Base-by-base conservation (phyloP, 1,140 invertebrate genomes). In the Neodiprion fabricii region DNA sequence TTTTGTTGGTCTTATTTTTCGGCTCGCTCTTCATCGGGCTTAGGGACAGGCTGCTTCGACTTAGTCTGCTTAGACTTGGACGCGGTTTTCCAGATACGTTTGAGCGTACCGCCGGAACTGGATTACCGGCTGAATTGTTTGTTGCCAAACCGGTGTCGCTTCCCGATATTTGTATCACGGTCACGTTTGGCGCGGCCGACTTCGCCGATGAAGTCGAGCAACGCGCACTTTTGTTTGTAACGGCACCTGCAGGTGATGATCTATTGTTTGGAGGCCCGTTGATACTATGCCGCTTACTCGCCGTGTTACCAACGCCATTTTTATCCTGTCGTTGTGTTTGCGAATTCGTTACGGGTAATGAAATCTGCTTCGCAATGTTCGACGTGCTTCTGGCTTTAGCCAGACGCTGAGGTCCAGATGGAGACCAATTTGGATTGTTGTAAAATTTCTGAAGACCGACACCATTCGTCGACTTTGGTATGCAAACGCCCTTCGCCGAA, bases 21-120 rank as follows among this genome's bases (percentile, higher is more conserved):
- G 48, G 10, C 12, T 81, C 78, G 28, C 48, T 76, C 73, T 75
- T 78, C 66, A 71, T 49, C 71, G 75, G 14, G 1, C 72, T 21
- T 3, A 61, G 8, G 53, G 53, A 61, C 53, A 8, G n/a, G n/a
- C 5, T 74, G 21, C 67, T 65, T 61, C 73, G 40, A 14, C 65
- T 65, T 48, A 74, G 9, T 74, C 28, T 23, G 67, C 61, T 50
- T 49, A 53, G 28, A 23, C 49, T 48, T 72, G 50, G 21, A 66
- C 53, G 66, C 61, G 66, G 11, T 61, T 61, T 61, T 61, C 11
- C 11, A 61, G 53, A 5, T 5, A 61, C 53, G 5, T 40, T 40
- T 12, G 53, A 7, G n/a, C 53, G 53, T 14, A 61, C 53, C 9
- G 53, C 53, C 53, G 53, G 53, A 9, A 61, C 9, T 12, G 53